A percentile compares a stretch with the other conserved stretches of the same genome.
These are phyloP conservation scores for Salticus scenicus DNA, from an alignment of 2,888 invertebrate genomes.

Conservation along the genomic window DNA sequence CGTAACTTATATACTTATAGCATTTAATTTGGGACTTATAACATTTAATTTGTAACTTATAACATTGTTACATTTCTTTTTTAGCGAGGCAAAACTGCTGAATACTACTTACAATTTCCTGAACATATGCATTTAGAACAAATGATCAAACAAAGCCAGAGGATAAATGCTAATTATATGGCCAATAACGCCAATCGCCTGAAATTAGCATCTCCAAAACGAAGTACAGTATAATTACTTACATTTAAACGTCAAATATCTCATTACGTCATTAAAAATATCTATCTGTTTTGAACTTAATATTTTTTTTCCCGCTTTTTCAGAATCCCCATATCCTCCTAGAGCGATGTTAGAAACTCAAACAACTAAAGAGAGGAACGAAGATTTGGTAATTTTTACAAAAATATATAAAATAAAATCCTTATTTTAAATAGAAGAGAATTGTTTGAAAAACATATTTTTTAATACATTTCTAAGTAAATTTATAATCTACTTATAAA, in stretches of 20 bases:
- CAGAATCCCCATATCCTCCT: constrained; percentile 52
- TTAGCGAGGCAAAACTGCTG: constrained; percentile 76
- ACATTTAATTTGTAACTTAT: too few species aligned
- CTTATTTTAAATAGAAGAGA: too few species aligned
- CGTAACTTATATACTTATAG: too few species aligned
- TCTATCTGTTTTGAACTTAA: too few species aligned
- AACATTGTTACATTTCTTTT: too few species aligned
- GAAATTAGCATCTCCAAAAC: constrained; percentile 68
- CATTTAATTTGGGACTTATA: too few species aligned
- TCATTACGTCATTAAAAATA: too few species aligned
- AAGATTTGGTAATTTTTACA: constrained; percentile 47
- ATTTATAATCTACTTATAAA: too few species aligned
- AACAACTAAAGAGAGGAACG: constrained; percentile 34
- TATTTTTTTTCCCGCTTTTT: not conserved
- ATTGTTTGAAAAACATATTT: too few species aligned
- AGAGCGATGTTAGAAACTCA: constrained; percentile 23
- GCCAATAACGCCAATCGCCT: constrained; percentile 72
- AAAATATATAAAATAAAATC: too few species aligned
- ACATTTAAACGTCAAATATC: too few species aligned
- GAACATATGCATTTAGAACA: constrained; percentile 74
- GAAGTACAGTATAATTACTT: constrained; percentile 46
- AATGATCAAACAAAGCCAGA: constrained; percentile 71
- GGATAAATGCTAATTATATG: constrained; percentile 72
- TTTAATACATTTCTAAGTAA: too few species aligned
- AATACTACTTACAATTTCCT: constrained; percentile 75